Conservation (phyloP, 2,797 vertebrate species). For the Xiphorhynchus erythropygius region DNA sequence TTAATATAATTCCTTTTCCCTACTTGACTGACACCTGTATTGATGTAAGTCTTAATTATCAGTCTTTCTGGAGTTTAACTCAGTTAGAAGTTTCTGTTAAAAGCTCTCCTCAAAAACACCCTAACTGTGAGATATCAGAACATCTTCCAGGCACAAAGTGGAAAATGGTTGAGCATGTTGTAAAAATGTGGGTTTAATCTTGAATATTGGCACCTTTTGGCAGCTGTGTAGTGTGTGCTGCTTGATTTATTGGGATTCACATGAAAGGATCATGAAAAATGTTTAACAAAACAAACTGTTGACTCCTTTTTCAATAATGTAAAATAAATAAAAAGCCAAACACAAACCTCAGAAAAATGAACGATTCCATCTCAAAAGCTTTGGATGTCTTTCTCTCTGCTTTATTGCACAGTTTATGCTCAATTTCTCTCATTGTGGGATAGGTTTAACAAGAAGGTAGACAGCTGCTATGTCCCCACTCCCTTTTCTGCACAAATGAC, state of each 20-base stretch:
- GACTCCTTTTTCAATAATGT: not conserved
- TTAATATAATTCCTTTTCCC: slow-evolving; percentile 25
- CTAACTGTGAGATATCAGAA: not conserved
- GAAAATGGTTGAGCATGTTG: not conserved
- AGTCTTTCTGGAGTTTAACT: not conserved
- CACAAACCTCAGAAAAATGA: not conserved
- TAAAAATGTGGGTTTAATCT: not conserved
- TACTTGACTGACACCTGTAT: slow-evolving; percentile 17
- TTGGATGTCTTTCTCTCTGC: not conserved
- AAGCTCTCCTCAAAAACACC: not conserved
- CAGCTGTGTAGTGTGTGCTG: not conserved
- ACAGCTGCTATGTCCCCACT: not conserved
- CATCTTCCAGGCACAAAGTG: not conserved
- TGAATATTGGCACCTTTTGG: not conserved
- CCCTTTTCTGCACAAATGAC: not conserved
- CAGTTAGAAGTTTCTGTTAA: not conserved
- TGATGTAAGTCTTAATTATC: slow-evolving; percentile 34
- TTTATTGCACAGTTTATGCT: not conserved
- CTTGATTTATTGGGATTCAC: not conserved
- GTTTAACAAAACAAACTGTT: not conserved
- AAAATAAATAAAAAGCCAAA: not conserved
- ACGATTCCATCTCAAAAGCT: not conserved
- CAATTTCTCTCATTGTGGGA: not conserved
- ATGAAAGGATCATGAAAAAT: not conserved
- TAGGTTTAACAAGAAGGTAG: not conserved